Conservation (phyloP, 2,797 vertebrate genomes). For the Cirrhinus mrigala region DNA sequence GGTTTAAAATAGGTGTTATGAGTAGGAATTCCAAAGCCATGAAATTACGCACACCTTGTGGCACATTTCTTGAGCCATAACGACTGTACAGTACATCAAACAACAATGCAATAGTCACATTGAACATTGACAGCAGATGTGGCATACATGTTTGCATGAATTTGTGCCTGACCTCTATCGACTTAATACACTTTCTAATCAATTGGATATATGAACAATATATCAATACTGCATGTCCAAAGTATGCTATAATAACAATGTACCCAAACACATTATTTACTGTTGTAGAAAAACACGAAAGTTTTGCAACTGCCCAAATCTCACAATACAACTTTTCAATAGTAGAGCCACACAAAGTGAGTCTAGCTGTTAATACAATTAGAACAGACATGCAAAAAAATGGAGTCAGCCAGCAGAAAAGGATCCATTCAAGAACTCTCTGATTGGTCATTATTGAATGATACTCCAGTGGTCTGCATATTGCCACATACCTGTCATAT, state of each 20-base stretch:
- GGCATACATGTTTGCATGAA: constrained; percentile 59
- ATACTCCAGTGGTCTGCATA: constrained; percentile 62
- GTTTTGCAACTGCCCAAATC: constrained; percentile 64
- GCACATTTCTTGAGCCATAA: constrained; percentile 50
- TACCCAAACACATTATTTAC: constrained; percentile 58
- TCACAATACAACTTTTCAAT: constrained; percentile 65
- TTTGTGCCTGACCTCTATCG: constrained; percentile 46
- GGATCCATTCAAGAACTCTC: constrained; percentile 43
- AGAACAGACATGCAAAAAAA: constrained; percentile 35
- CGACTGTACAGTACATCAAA: constrained; percentile 61
- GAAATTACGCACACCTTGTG: constrained; percentile 47
- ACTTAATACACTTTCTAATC: constrained; percentile 47
- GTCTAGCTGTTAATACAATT: constrained; percentile 47
- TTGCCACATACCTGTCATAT: constrained; percentile 63
- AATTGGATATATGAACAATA: constrained; percentile 54
- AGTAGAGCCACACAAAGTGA: constrained; percentile 56
- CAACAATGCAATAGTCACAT: constrained; percentile 36
- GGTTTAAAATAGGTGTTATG: constrained; percentile 52
- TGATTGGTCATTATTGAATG: constrained; percentile 60
- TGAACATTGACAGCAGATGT: constrained; percentile 50
- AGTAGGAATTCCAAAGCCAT: constrained; percentile 52
- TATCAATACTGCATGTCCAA: constrained; percentile 56
- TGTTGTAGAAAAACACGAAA: constrained; percentile 57
- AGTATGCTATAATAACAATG: constrained; percentile 32
- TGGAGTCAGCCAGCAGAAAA: constrained; percentile 56